A percentile compares a stretch with the other conserved stretches of the same genome.
These are phyloP conservation scores for Mesodorylaimus sp. DNA, from an alignment of 2,888 invertebrate genomes.

Conservation along the genomic window DNA sequence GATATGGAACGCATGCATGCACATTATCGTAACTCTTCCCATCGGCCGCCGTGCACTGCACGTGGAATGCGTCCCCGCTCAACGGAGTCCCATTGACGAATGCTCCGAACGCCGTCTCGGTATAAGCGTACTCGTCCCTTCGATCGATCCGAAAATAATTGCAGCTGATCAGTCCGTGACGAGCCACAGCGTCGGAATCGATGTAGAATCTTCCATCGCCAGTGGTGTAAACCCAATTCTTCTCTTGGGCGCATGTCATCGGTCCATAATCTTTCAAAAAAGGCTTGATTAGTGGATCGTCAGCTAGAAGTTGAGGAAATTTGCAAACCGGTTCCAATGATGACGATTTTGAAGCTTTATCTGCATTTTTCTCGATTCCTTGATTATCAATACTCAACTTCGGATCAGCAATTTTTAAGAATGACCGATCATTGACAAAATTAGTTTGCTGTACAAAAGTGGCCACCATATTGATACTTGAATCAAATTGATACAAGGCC, in stretches of 20 bases:
- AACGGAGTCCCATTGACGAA: conserved; percentile 2
- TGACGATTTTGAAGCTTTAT: no score
- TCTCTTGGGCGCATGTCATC: neutral
- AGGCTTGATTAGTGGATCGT: conserved; percentile 2
- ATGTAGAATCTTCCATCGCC: conserved; percentile 5
- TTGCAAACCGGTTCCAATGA: neutral
- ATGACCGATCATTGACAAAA: no score
- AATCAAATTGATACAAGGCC: no score
- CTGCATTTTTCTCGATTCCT: no score
- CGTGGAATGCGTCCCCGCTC: conserved; percentile 4
- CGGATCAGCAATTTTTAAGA: no score
- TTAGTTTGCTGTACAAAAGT: no score
- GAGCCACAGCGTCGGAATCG: neutral
- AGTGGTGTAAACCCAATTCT: conserved; percentile 7
- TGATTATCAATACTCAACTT: no score
- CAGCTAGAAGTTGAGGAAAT: conserved; percentile 5
- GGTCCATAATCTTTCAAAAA: conserved; percentile 5
- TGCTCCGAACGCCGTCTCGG: neutral
- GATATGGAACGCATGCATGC: conserved; percentile 3
- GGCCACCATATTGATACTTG: no score
- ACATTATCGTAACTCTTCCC: neutral
- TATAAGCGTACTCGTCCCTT: neutral
- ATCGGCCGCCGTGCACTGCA: conserved; percentile 1
- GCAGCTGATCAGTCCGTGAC: conserved; percentile 5
- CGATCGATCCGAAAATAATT: conserved; percentile 6